Percentiles rank a stretch among this genome's conserved stretches.
Evolutionary conservation across 1,140 invertebrate species (phyloP).

Genomic region (Parapsyche elsis): DNA sequence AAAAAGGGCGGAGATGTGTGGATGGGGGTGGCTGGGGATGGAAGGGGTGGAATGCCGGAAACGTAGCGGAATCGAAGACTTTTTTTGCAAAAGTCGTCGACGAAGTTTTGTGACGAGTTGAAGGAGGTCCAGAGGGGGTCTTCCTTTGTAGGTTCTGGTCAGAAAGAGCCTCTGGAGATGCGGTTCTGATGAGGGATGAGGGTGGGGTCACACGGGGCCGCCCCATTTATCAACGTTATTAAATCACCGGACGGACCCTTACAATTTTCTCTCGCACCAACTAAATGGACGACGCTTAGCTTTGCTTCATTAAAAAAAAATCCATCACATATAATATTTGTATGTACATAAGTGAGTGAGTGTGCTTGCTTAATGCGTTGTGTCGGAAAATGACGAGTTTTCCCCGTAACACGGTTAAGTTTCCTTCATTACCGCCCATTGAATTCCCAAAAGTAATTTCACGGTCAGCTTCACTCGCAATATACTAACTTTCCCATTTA

Average conservation of each 20-base stretch:
- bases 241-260: conserved; percentile 31
- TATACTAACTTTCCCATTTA: conserved; percentile 22
- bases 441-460: conserved; percentile 26
- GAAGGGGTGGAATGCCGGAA: background rate
- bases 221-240: conserved; percentile 42
- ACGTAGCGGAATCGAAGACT: conserved; percentile 17
- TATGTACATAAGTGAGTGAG: background rate
- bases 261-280: conserved; percentile 22
- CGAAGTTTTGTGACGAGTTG: background rate
- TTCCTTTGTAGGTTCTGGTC: background rate
- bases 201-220: conserved; percentile 13
- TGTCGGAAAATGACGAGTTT: conserved; percentile 12
- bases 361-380: background rate
- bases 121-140: background rate
- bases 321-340: background rate
- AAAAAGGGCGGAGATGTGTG: background rate
- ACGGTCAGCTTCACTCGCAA: conserved; percentile 14
- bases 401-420: conserved; percentile 12
- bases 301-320: conserved; percentile 26
- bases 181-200: background rate
- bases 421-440: conserved; percentile 27
- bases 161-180: conserved; percentile 15
- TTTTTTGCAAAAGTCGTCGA: background rate
- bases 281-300: background rate
- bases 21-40: background rate